Conservation (phyloP, 2,113 vertebrate species). For the Poeciliopsis turrubarensis region DNA sequence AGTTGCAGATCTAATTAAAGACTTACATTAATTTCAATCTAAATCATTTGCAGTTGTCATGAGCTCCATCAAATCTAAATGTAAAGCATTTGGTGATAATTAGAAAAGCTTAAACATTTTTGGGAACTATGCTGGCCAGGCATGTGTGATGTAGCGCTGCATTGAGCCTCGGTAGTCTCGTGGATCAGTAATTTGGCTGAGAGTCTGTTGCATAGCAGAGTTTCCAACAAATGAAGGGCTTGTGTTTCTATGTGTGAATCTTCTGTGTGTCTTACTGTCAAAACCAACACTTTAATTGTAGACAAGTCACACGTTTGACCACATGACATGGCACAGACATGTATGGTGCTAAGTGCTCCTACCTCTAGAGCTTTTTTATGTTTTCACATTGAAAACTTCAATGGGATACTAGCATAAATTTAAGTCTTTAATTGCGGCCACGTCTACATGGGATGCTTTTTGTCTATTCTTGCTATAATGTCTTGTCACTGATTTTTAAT, state of each 20-base stretch:
- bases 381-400: neutral
- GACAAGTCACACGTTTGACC: conserved; percentile 33
- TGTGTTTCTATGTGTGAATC: conserved; percentile 31
- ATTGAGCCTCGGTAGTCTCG: conserved; percentile 54
- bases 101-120: too few relatives aligned
- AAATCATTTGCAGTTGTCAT: neutral
- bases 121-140: neutral
- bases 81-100: too few relatives aligned
- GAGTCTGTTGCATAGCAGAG: conserved; percentile 34
- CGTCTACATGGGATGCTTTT: neutral
- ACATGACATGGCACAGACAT: conserved; percentile 26
- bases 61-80: too few relatives aligned
- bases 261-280: conserved; percentile 39
- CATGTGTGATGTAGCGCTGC: conserved; percentile 40
- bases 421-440: too few relatives aligned
- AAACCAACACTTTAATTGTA: conserved; percentile 40
- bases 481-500: neutral
- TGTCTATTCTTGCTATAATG: neutral
- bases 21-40: conserved; percentile 2
- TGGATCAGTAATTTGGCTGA: conserved; percentile 47
- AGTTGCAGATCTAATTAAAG: neutral
- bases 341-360: conserved; percentile 3
- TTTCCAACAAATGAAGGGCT: conserved; percentile 60
- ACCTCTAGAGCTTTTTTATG: neutral
- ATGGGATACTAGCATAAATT: neutral